Conservation (phyloP, 2,113 vertebrate species). For the Plotosus lineatus region DNA sequence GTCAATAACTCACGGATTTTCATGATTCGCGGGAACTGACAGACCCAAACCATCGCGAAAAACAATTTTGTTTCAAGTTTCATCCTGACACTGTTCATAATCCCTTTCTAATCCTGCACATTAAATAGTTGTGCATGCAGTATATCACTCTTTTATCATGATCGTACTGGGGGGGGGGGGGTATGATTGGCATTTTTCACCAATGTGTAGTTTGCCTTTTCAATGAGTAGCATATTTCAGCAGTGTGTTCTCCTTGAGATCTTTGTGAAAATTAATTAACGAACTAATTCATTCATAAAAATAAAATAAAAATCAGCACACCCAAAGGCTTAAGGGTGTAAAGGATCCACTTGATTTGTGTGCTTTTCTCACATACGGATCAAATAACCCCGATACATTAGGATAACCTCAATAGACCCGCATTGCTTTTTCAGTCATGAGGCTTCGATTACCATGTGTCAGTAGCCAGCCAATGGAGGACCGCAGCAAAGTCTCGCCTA, state of each 20-base stretch:
- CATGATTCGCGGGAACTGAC: no score
- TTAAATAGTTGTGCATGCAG: conserved; percentile 31
- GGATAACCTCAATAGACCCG: conserved; percentile 44
- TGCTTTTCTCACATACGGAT: conserved; percentile 22
- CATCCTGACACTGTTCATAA: conserved; percentile 45
- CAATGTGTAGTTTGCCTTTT: conserved; percentile 34
- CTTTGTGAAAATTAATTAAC: conserved; percentile 6
- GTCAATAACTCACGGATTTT: no score
- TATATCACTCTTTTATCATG: conserved; percentile 20
- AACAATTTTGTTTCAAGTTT: no score
- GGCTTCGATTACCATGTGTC: conserved; percentile 43
- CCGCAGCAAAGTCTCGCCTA: conserved; percentile 9
- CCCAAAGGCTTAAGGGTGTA: conserved; percentile 32
- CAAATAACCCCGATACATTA: no score
- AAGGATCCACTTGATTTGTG: conserved; percentile 21
- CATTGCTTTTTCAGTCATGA: conserved; percentile 42
- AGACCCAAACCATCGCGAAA: no score
- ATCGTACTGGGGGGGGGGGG: background rate
- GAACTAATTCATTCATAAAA: no score
- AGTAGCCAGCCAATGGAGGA: conserved; percentile 45
- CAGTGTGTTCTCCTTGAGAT: conserved; percentile 26
- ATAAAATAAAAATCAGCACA: background rate
- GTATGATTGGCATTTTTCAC: conserved; percentile 41
- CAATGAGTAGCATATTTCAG: conserved; percentile 49
- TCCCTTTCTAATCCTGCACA: conserved; percentile 42